Base-by-base conservation (phyloP, 2,113 vertebrate genomes). In the Aldabrachelys gigantea region DNA sequence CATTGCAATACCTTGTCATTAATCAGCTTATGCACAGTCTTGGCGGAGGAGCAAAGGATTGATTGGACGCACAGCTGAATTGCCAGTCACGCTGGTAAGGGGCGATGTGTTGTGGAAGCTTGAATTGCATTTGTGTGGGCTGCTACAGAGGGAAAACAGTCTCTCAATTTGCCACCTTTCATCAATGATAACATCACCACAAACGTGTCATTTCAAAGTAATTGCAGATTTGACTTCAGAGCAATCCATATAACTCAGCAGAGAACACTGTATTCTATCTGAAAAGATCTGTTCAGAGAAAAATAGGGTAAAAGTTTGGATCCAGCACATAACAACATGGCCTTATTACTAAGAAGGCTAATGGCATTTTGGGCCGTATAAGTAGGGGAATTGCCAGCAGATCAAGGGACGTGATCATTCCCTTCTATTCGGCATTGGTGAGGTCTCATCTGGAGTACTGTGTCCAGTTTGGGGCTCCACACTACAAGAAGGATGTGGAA, bases 1-100 rank as follows among this genome's bases (percentile, higher is more conserved):
- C 93, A 96, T 11, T 44, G 41, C 21, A 41, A 90, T 96, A 93
- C 88, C 84, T 90, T 89, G 88, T 82, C 78, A 90, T 83, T 93
- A 89, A 94, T 95, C 83, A 84, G 41, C 41, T 92, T 87, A 76
- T 75, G 89, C 83, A 88, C 0, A 0, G 81, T 38, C 84, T 17
- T 78, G 79, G 83, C 72, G 41, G 78, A 85, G 88, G 84, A 92
- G 87, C 82, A 38, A 47, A 57, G 85, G 80, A 24, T 54, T 69
- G 41, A 72, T 29, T 54, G 31, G 59, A 29, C 65, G 12, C 76
- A 2, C 1, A 4, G 53, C 19, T 85, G 84, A 76, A 79, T 35
- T 59, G 1, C 53, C 3, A 5, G 27, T 38, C 3, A 27, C 6
- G 0, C 0, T 56, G 69, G 47, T n/a, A 72, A 79, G 31, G 49